A percentile compares a stretch with the other conserved stretches of the same genome.
Conservation (phyloP, 1,140 invertebrate genomes). For the Drosophila quadrilineata region DNA sequence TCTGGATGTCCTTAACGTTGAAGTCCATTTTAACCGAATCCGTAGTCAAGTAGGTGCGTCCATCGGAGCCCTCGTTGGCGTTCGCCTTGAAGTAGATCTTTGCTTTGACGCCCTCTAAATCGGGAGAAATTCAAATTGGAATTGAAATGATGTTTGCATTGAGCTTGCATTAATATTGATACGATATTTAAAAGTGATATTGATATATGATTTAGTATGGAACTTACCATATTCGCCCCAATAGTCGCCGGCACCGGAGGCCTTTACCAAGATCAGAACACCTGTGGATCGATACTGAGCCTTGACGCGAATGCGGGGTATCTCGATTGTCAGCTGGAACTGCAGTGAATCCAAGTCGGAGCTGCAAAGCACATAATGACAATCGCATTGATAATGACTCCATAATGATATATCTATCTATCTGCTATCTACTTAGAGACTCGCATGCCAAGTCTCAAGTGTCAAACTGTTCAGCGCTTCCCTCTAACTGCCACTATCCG, state of each 20-base stretch:
- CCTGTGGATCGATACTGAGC: conserved; percentile 90
- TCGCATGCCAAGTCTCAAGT: too few relatives aligned
- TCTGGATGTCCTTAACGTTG: conserved; percentile 88
- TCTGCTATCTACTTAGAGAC: too few relatives aligned
- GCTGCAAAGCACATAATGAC: conserved; percentile 82
- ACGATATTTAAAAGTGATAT: too few relatives aligned
- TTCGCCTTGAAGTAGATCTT: conserved; percentile 90
- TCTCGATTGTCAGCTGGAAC: conserved; percentile 88
- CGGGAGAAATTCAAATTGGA: background rate
- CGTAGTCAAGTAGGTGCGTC: conserved; percentile 85
- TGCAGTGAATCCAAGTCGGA: conserved; percentile 89
- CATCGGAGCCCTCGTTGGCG: conserved; percentile 83
- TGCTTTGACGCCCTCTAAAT: conserved; percentile 88
- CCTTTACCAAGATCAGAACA: conserved; percentile 88
- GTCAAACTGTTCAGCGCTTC: background rate
- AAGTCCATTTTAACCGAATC: conserved; percentile 91
- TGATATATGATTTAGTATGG: background rate
- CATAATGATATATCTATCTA: conserved; percentile 24
- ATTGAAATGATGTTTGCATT: background rate
- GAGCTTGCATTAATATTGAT: too few relatives aligned
- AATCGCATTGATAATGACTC: conserved; percentile 69
- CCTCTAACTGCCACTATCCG: background rate
- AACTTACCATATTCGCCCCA: conserved; percentile 91
- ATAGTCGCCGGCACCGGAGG: conserved; percentile 91
- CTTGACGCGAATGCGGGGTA: conserved; percentile 88